Evolutionary conservation across 2,113 vertebrate genomes (phyloP).

Genomic region (Mellivora capensis): DNA sequence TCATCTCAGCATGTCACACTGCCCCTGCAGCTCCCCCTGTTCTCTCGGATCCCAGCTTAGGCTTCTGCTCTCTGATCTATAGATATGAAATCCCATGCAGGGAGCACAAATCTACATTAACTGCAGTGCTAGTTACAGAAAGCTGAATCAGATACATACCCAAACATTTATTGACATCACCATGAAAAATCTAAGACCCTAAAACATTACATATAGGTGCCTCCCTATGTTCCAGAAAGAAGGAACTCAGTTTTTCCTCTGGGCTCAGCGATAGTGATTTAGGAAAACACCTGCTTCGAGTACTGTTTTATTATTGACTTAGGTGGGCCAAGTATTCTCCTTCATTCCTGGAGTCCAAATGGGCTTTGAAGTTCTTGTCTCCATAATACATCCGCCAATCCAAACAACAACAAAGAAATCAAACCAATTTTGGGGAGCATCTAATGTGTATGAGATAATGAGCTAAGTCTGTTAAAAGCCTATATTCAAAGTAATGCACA

Average conservation of each 20-base stretch:
- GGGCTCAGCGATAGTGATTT: neutral
- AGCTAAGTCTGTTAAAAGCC: neutral
- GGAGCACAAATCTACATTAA: neutral
- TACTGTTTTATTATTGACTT: neutral
- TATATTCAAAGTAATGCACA: neutral
- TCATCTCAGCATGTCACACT: neutral
- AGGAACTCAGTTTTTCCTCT: neutral
- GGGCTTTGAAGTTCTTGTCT: neutral
- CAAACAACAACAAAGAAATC: neutral
- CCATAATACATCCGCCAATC: neutral
- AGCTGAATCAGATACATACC: neutral
- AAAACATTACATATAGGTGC: neutral
- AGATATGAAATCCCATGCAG: neutral
- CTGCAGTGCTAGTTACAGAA: neutral
- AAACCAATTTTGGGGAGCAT: neutral
- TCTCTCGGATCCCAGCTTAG: neutral
- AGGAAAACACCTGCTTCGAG: neutral
- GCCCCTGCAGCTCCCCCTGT: neutral
- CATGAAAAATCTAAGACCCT: neutral
- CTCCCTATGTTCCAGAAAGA: neutral
- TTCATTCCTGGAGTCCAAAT: neutral
- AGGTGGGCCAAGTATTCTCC: neutral
- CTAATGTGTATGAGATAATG: neutral
- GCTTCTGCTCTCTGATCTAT: constrained; percentile 5
- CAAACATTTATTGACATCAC: neutral